Evolutionary conservation across 2,113 vertebrate genomes (phyloP).

Genomic region (Thamnophis sirtalis): DNA sequence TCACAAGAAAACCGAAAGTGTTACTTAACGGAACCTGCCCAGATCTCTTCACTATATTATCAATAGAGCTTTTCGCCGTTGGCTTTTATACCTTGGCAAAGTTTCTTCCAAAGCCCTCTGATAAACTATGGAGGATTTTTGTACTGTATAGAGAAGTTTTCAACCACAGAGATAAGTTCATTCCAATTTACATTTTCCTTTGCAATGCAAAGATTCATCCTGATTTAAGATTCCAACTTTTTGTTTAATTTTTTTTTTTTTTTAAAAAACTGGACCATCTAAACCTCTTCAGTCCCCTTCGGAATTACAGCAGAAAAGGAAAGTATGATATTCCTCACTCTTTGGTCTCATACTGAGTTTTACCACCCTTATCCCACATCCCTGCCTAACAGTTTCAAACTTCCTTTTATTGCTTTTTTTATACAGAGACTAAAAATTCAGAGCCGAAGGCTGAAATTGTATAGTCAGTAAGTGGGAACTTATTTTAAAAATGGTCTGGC

Average conservation of each 20-base stretch:
- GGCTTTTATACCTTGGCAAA: conserved; percentile 9
- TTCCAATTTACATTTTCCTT: background rate
- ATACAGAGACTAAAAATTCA: background rate
- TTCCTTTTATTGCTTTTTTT: background rate
- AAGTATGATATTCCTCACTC: no score
- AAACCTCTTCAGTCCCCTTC: background rate
- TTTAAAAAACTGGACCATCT: background rate
- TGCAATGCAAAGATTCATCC: background rate
- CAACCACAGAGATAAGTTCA: background rate
- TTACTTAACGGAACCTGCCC: conserved; percentile 37
- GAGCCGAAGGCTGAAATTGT: background rate
- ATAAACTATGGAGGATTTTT: background rate
- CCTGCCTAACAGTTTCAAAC: background rate
- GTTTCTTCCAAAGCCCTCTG: background rate
- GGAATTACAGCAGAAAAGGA: background rate
- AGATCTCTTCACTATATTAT: background rate
- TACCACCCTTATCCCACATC: background rate
- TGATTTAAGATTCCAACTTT: background rate
- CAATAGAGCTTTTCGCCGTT: fast-evolving
- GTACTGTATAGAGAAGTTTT: background rate
- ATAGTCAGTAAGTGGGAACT: background rate
- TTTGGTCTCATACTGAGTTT: background rate
- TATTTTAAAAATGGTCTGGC: background rate
- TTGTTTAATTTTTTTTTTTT: background rate
- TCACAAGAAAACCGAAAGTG: conserved; percentile 48